Percentiles rank a stretch among this genome's conserved stretches.
phyloP scores from a whole-genome alignment of 2,797 vertebrate genomes.

The Eulemur albifrons region DNA sequence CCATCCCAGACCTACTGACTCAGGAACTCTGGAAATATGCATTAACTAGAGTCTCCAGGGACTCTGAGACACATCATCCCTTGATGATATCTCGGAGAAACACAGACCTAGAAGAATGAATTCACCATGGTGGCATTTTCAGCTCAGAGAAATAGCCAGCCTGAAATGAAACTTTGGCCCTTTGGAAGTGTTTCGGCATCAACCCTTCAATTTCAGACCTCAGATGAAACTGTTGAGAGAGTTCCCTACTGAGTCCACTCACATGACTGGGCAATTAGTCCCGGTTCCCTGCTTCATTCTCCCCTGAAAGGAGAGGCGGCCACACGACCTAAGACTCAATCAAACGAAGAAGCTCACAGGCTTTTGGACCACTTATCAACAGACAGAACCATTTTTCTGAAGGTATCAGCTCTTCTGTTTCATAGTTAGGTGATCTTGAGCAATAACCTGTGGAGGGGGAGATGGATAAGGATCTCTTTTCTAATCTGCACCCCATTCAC shows the following conservation, averaged over 20 bases:
- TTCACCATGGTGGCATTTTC: neutral
- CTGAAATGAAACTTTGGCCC: neutral
- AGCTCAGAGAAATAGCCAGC: neutral
- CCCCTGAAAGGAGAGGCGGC: neutral
- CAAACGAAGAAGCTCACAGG: neutral
- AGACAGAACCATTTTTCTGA: neutral
- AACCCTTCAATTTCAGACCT: neutral
- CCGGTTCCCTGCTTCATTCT: neutral
- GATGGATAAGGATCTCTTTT: neutral
- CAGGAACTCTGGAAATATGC: neutral
- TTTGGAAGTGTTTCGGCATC: neutral
- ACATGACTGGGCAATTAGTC: slow-evolving; percentile 17
- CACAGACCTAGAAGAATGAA: neutral
- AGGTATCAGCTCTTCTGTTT: neutral
- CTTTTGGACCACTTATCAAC: neutral
- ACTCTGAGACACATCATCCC: neutral
- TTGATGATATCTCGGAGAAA: neutral
- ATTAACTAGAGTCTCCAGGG: neutral
- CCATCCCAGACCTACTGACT: neutral
- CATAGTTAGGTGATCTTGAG: neutral
- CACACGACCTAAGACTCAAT: neutral
- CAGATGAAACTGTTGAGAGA: slow-evolving; percentile 25
- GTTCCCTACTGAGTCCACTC: neutral
- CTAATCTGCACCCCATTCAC: neutral
- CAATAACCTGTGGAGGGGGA: neutral